Percentiles rank a stretch among this genome's conserved stretches.
These are phyloP conservation scores for Cryptoblepharus egeriae DNA, from an alignment of 2,797 vertebrate species.

Conservation along the genomic window DNA sequence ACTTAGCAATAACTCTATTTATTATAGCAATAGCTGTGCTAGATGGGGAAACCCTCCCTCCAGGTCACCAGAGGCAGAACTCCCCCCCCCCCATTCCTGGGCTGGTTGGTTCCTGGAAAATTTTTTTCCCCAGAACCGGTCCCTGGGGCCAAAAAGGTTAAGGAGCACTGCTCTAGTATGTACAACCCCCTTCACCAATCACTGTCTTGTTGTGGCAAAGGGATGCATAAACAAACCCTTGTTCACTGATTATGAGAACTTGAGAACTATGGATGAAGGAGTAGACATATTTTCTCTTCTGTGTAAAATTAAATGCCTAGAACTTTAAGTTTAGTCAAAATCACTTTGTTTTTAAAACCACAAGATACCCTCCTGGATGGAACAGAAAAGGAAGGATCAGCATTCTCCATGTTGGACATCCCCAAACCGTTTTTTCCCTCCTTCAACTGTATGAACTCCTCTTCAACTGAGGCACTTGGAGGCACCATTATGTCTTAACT, in stretches of 20 bases:
- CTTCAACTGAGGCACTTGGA: not conserved
- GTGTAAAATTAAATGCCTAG: not conserved
- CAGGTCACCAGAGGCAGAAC: too few relatives aligned
- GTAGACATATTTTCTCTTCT: not conserved
- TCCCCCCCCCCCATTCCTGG: too few relatives aligned
- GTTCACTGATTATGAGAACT: not conserved
- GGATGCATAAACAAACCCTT: not conserved
- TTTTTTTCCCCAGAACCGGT: too few relatives aligned
- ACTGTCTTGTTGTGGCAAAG: too few relatives aligned
- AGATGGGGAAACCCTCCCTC: too few relatives aligned
- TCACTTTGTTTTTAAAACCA: not conserved
- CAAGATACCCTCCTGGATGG: not conserved
- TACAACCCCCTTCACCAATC: too few relatives aligned
- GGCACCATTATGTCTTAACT: not conserved
- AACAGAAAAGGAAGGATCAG: not conserved
- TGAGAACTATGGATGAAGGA: not conserved
- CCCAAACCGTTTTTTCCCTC: not conserved
- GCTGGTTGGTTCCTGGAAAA: too few relatives aligned
- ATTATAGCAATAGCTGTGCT: too few relatives aligned
- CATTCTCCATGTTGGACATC: not conserved
- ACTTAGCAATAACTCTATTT: too few relatives aligned
- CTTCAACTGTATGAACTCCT: not conserved
- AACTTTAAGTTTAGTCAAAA: not conserved
- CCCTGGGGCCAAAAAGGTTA: too few relatives aligned
- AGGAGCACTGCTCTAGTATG: too few relatives aligned